phyloP scores from a whole-genome alignment of 2,888 invertebrate species.

The Dicyrtoma fusca region DNA sequence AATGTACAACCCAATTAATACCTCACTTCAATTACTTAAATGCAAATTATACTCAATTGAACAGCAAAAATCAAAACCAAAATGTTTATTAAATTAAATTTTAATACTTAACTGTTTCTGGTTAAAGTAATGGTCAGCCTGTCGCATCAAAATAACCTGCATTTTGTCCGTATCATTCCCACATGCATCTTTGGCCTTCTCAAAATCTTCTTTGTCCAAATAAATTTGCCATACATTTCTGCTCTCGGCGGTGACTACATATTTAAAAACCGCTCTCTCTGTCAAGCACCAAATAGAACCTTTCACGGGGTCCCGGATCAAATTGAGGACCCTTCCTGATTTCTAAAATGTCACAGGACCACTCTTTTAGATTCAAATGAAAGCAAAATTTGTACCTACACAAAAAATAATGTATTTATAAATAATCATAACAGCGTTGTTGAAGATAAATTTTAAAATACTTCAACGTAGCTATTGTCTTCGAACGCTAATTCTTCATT shows the following conservation, averaged over 20 bases:
- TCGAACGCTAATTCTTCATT: constrained; percentile 85
- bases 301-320: constrained; percentile 77
- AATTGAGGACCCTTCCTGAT: constrained; percentile 76
- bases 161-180: constrained; percentile 77
- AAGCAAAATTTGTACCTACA: constrained; percentile 39
- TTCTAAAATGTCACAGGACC: too few species aligned
- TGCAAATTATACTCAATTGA: neutral
- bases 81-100: neutral
- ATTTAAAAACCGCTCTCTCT: constrained; percentile 80
- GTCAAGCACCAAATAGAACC: constrained; percentile 84
- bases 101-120: constrained; percentile 66
- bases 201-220: constrained; percentile 81
- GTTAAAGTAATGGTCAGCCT: constrained; percentile 83
- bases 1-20: too few species aligned
- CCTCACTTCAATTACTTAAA: neutral
- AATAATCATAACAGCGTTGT: too few species aligned
- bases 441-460: constrained; percentile 44
- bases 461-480: constrained; percentile 72
- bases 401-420: too few species aligned
- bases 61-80: too few species aligned
- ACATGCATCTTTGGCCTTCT: constrained; percentile 82
- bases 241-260: constrained; percentile 81
- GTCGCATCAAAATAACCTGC: constrained; percentile 81
- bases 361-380: too few species aligned
- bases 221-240: constrained; percentile 88